Conservation (phyloP, 1,140 invertebrate species). For the Prorops nasuta region DNA sequence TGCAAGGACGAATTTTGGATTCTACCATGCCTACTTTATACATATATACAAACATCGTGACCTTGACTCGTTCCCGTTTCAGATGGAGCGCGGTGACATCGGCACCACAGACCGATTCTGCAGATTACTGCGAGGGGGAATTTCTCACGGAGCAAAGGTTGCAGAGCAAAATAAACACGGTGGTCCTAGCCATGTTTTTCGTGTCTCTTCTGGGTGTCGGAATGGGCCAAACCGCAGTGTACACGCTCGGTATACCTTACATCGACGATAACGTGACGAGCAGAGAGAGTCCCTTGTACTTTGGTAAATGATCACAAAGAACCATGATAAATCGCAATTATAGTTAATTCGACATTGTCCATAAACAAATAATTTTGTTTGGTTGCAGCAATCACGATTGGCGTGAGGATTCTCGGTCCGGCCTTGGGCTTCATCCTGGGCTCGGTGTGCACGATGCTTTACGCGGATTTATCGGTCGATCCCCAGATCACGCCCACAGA, state of each 20-base stretch:
- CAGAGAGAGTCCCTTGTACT: slow-evolving; percentile 89
- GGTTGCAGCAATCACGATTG: slow-evolving; percentile 81
- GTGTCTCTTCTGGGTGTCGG: slow-evolving; percentile 85
- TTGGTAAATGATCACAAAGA: slow-evolving; percentile 64
- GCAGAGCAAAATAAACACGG: slow-evolving; percentile 73
- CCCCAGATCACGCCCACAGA: slow-evolving; percentile 79
- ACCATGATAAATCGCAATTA: neutral
- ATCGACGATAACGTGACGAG: slow-evolving; percentile 92
- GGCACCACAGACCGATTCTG: slow-evolving; percentile 29
- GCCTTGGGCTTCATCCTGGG: slow-evolving; percentile 88
- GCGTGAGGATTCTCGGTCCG: slow-evolving; percentile 86
- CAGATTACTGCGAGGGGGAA: slow-evolving; percentile 59
- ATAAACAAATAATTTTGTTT: slow-evolving; percentile 1
- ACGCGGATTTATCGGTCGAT: slow-evolving; percentile 75
- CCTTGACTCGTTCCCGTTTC: no score
- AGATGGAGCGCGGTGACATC: slow-evolving; percentile 27
- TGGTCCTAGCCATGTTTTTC: slow-evolving; percentile 84
- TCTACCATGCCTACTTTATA: no score
- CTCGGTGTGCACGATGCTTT: slow-evolving; percentile 84
- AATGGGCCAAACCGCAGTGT: slow-evolving; percentile 89
- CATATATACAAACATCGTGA: no score
- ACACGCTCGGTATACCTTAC: slow-evolving; percentile 90
- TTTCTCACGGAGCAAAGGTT: slow-evolving; percentile 62
- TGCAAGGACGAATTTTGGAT: no score
- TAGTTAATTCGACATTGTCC: neutral